Evolutionary conservation across 2,797 vertebrate species (phyloP), one percentile per base, ranked within the genome.

Genomic region (Eupleurogrammus muticus): DNA sequence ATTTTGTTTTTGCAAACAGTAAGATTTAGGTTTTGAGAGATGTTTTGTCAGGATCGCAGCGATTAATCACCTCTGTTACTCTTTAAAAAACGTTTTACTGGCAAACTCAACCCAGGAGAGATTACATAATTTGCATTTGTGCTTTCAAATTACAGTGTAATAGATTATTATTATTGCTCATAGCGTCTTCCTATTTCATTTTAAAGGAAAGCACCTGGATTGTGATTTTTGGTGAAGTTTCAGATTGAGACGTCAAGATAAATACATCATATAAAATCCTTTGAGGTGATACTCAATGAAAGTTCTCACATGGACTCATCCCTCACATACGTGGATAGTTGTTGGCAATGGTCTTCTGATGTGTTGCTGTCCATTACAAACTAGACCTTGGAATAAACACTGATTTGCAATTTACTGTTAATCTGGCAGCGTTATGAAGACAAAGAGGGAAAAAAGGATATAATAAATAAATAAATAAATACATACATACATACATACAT

Each of bases 101-200:
- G 42, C 21, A 23, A 40, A 46, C 46, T 11, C 14, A 14, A 46
- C 36, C 50, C 32, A n/a, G 1, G 20, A 63, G 61, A 56, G 32
- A 23, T 35, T 40, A 56, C 42, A 19, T 46, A 56, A 59, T 59
- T 77, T 58, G 61, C 46, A 19, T 55, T 75, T 67, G 35, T 42
- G 50, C 42, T 48, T 44, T 66, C 20, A 66, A 77, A 75, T 75
- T 49, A 44, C 16, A 79, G 40, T 23, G 32, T 48, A 51, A 36
- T 24, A 20, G 28, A 56, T 63, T 57, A 62, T 63, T 75, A 10
- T 69, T 62, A 20, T 14, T 28, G 28, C 6, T 6, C 6, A 28
- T 28, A 28, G 3, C 28, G 9, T 0, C 2, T n/a, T 17, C 46
- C 28, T 44, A 1, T 54, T 57, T 40, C 32, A 21, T 2, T 46